A percentile compares a stretch with the other conserved stretches of the same genome.
These are phyloP conservation scores for Cyprinodon diabolis DNA, from an alignment of 2,797 vertebrate species.

Conservation along the genomic window DNA sequence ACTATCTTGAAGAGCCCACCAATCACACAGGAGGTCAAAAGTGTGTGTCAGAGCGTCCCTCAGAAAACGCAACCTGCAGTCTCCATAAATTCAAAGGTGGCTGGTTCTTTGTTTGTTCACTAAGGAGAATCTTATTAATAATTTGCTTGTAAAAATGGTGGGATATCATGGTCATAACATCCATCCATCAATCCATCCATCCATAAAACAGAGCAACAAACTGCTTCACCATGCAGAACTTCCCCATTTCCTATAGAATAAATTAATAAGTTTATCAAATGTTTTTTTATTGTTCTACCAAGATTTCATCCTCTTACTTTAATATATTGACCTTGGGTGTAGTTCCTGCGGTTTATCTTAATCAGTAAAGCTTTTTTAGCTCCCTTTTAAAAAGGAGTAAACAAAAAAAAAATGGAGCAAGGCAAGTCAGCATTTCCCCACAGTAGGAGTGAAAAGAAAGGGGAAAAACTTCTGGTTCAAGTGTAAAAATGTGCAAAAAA, in stretches of 20 bases:
- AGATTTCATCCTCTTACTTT: neutral
- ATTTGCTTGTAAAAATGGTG: neutral
- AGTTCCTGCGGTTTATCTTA: neutral
- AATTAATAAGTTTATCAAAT: neutral
- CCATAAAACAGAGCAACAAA: no score
- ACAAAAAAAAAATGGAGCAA: no score
- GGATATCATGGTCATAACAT: neutral
- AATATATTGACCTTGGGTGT: no score
- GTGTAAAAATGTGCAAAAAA: no score
- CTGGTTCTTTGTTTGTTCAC: conserved; percentile 14
- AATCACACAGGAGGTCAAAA: conserved; percentile 56
- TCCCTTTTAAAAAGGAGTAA: neutral
- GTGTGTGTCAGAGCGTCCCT: conserved; percentile 65
- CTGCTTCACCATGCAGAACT: no score
- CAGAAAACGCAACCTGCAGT: conserved; percentile 57
- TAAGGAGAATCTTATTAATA: neutral
- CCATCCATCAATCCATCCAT: no score
- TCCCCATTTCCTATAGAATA: no score
- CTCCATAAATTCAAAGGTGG: conserved; percentile 76
- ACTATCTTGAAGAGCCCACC: conserved; percentile 69
- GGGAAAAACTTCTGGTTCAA: no score
- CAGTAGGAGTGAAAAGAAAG: no score
- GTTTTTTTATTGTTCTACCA: neutral
- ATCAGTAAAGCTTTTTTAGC: neutral
- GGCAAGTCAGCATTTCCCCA: no score